Percentiles rank a stretch among this genome's conserved stretches.
Evolutionary conservation across 2,797 vertebrate species (phyloP).

Genomic region (Hoplostethus mediterraneus): DNA sequence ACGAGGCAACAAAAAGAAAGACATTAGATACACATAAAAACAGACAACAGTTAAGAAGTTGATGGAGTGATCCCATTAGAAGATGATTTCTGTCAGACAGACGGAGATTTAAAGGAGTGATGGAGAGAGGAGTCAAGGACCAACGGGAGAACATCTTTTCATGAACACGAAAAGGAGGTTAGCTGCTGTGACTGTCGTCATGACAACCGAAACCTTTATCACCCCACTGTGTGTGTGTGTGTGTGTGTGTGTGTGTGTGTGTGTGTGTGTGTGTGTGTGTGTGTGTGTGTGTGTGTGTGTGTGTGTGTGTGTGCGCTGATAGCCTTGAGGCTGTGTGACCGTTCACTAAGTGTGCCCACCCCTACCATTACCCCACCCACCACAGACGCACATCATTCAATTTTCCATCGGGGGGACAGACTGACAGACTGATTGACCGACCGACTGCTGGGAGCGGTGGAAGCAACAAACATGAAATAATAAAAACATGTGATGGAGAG

Average conservation of each 20-base stretch:
- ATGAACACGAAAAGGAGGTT: constrained; percentile 40
- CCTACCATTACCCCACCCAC: not conserved
- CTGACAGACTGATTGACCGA: not conserved
- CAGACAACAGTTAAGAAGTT: no score
- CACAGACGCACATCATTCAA: constrained; percentile 4
- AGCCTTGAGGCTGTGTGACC: constrained; percentile 6
- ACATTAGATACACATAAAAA: not conserved
- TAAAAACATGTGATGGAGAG: no score
- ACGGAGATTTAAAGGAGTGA: not conserved
- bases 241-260: constrained; percentile 19
- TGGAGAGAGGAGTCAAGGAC: constrained; percentile 75
- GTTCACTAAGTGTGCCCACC: not conserved
- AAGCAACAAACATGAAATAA: no score
- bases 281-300: constrained; percentile 19
- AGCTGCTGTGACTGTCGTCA: constrained; percentile 59
- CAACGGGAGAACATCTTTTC: constrained; percentile 43
- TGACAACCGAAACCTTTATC: constrained; percentile 60
- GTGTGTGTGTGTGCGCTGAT: not conserved
- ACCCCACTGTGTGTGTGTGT: constrained; percentile 5
- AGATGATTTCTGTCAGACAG: no score
- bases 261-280: not conserved
- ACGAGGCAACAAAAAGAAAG: no score
- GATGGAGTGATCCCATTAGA: not conserved
- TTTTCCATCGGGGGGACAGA: not conserved
- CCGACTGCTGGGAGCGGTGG: not conserved